Base-by-base conservation (phyloP, 2,797 vertebrate genomes). In the Ispidina picta region DNA sequence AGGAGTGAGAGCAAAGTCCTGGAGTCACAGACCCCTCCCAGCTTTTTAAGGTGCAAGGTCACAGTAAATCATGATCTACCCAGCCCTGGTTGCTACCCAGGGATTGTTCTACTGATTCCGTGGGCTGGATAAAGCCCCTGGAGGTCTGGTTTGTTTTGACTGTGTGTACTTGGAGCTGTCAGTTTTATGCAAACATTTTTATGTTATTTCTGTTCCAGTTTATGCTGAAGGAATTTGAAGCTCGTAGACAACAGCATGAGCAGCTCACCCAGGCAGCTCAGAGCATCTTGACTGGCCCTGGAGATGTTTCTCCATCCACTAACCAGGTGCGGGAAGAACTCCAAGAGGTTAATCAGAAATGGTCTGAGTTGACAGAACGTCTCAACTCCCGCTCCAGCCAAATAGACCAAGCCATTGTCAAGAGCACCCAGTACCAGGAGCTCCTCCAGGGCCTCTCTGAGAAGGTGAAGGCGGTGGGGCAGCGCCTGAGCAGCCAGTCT, bases 161-260 rank as follows among this genome's bases (percentile, higher is more conserved):
- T 92, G 58, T 96, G 92, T 95, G 62, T 92, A 96, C 94, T 95
- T 41, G 3, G 87, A 96, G 94, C 88, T 97, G 94, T 96, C 96
- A 96, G 75, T 46, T 95, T 85, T 93, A 44, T 89, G 68, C 95
- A 97, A 98, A 97, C 95, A 97, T 88, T 84, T 92, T 92, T 2
- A 6, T 92, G 86, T 97, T 95, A 28, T 97, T 97, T 97, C 92
- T 96, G n/a, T 97, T 97, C 28, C 95, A 99, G 99, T 99, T 99
- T 96, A 99, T 99, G 99, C 97, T 99, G 94, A 99, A 99, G 63
- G 99, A 99, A 98, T 99, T 99, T 88, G 99, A 99, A 97, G 98
- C 98, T 12, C 98, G 99, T 5, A 97, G 96, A 65, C 98, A 98
- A 1, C 99, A 99, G 97, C 99, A 99, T 7, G 98, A 99, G 85